Evolutionary conservation across 2,113 vertebrate species (phyloP).

Genomic region (Vidua macroura): DNA sequence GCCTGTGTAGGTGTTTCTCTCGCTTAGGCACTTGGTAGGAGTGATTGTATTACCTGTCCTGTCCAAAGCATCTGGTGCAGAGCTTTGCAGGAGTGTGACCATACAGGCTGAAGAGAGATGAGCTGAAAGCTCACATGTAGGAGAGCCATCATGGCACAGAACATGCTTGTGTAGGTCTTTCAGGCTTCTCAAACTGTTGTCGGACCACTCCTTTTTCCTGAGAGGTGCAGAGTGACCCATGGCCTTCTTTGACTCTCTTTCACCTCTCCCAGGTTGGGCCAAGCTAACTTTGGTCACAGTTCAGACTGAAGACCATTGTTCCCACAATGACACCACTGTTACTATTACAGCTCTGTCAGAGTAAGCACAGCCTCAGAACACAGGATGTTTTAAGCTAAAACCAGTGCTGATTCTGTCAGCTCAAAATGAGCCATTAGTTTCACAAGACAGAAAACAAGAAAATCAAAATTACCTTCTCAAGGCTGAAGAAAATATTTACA

Average conservation of each 20-base stretch:
- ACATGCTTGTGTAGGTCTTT: neutral
- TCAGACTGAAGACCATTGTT: neutral
- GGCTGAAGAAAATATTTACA: neutral
- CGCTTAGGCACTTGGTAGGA: neutral
- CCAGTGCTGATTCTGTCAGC: neutral
- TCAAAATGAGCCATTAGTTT: neutral
- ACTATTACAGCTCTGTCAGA: neutral
- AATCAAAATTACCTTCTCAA: neutral
- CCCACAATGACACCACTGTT: neutral
- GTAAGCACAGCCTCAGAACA: neutral
- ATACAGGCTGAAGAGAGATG: neutral
- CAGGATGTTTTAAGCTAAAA: neutral
- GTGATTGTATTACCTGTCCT: neutral
- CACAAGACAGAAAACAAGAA: neutral
- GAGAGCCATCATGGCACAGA: neutral
- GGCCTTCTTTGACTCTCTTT: neutral
- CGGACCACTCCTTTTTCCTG: neutral
- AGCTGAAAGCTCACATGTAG: neutral
- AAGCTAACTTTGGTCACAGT: neutral
- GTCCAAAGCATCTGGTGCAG: neutral
- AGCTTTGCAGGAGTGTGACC: neutral
- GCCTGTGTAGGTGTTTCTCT: neutral
- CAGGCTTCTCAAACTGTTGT: neutral
- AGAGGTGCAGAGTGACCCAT: neutral
- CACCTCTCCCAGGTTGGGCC: neutral